Evolutionary conservation across 2,113 vertebrate species (phyloP), one percentile per base, ranked within the genome.

Genomic region (Ptilorrhoa leucosticta): DNA sequence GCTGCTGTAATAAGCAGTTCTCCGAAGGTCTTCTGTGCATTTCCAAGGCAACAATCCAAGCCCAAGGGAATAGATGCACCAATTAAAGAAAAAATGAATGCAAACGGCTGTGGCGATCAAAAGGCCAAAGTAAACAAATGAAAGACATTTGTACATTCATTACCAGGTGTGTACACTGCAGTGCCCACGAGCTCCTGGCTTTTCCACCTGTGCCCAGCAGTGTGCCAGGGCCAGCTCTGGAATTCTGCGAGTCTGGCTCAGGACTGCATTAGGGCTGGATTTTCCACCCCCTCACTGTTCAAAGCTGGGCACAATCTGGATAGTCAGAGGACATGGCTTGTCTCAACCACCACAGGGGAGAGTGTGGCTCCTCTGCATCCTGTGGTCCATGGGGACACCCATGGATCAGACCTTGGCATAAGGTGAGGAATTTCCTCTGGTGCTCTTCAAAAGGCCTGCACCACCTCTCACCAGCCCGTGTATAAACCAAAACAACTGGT

Each of bases 21-120:
- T 92, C 76, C 0, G 0, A 93, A 93, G 88, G 93, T 90, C 88
- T 77, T 76, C 54, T 44, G 42, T 71, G 71, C 83, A 95, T 96
- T 88, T 96, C 96, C 86, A 89, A 96, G 92, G 80, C 80, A 96
- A 97, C 86, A 6, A 89, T 47, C 69, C 86, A 94, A 89, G 83
- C 56, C 96, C 94, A 89, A 94, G 76, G 92, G 83, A 94, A 71
- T 39, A 84, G 44, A 89, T 45, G 72, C 2, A 2, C 53, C 77
- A 96, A 89, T 92, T 92, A 95, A 90, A 92, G 77, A 31, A 56
- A 68, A 94, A 72, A 70, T 8, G 72, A 71, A 92, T 68, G 51
- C 89, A 83, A 68, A 72, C 69, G 44, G 33, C 71, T 83, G 63
- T 72, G 83, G 76, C 0, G 45, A 83, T 83, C 83, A 76, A 71